Base-by-base conservation (phyloP, 1,140 invertebrate species). In the Zaprionus gabonicus region DNA sequence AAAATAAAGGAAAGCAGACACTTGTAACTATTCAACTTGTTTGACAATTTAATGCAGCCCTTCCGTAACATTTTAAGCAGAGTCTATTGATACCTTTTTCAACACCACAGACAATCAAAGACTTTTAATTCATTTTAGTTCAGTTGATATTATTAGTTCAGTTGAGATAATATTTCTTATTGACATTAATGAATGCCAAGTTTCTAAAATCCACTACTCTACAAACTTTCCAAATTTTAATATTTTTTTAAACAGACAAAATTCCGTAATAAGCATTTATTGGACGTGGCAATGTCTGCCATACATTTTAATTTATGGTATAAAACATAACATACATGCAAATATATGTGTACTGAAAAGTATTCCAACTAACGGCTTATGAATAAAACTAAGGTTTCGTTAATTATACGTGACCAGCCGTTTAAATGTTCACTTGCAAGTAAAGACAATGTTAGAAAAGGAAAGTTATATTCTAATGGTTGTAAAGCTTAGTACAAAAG, bases 1-100 rank as follows among this genome's bases (percentile, higher is more conserved):
- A 74, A 71, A 58, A 41, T 53, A 62, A 46, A 70, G 58, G 12
- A 55, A 62, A 28, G 15, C 31, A 38, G 28, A 51, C 38, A 49
- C 36, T 34, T 64, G 41, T 27, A 51, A 46, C 13, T 53, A 44
- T 31, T 31, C 31, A 77, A 67, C 70, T 55, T 62, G 71, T 71
- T 62, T 38, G 68, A 69, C 81, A 76, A 88, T 88, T 83, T 81
- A 81, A 84, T 79, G 69, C 78, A 63, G 66, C 63, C 80, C 78
- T 88, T 87, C 84, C 84, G 84, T 70, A 58, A 62, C 49, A 66
- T 46, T 80, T 87, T 6, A 23, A 23, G 1, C 17, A 17, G 1
- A 49, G 20, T 86, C 80, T 63, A 75, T 82, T 85, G 72, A 79
- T 71, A 64, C 51, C 38, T 41, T 41, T 2, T 41, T 41, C 2